Evolutionary conservation across 2,113 vertebrate genomes (phyloP).

Genomic region (Archocentrus centrarchus): DNA sequence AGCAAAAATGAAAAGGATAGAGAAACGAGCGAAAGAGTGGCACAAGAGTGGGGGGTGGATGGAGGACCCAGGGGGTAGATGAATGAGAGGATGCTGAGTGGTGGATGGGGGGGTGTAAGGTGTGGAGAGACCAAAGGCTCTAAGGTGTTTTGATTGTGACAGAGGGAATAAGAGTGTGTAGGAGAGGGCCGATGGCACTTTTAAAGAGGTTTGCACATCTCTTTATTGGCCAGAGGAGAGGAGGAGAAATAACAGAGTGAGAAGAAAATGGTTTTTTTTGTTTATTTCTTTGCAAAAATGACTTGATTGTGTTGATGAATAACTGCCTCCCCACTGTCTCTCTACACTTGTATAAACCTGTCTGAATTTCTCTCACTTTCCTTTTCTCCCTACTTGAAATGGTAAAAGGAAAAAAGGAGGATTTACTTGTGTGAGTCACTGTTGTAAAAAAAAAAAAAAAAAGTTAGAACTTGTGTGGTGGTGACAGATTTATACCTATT

Average conservation of each 20-base stretch:
- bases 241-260: conserved; percentile 23
- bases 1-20: conserved; percentile 32
- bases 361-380: conserved; percentile 16
- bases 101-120: conserved; percentile 12
- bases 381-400: conserved; percentile 19
- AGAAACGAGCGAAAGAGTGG: not conserved
- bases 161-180: conserved; percentile 47
- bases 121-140: conserved; percentile 17
- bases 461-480: conserved; percentile 40
- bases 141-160: conserved; percentile 58
- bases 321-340: not conserved
- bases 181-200: conserved; percentile 33
- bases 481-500: conserved; percentile 64
- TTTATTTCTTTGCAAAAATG: conserved; percentile 11
- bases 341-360: conserved; percentile 2
- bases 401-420: conserved; percentile 28
- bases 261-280: conserved; percentile 28
- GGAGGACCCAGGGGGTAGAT: conserved; percentile 51
- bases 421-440: conserved; percentile 56
- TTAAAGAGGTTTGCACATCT: conserved; percentile 49
- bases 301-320: conserved; percentile 26
- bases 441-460: conserved; percentile 21
- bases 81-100: conserved; percentile 56
- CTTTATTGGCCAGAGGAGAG: conserved; percentile 41
- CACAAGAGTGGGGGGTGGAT: not conserved